Evolutionary conservation across 1,140 invertebrate species (phyloP), one percentile per base, ranked within the genome.

Genomic region (Heliconius nattereri): DNA sequence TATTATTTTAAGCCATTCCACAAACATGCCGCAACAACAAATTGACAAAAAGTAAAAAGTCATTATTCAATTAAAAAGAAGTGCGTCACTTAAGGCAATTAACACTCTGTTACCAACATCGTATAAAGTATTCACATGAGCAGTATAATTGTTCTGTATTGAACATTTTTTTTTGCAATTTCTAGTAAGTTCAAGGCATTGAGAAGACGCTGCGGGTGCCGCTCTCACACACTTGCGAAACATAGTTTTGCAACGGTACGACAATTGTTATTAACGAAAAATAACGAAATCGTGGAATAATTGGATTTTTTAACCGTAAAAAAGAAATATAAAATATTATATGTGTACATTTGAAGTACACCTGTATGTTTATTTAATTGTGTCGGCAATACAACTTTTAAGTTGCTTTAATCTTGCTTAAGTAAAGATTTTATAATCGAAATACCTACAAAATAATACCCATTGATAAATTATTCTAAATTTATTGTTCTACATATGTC

Each of bases 181-280:
- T 81, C 78, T 81, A 81, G 71, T 81, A 83, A 85, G 85, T 85
- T 85, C 79, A 84, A 84, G 85, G 78, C 75, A 70, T 76, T 79
- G 81, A 76, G 75, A 79, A 79, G 78, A 82, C 54, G 77, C 45
- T n/a, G n/a, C 77, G 49, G 54, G 20, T 29, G 75, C 79, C 45
- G 70, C 45, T 83, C 82, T 76, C 82, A 83, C 82, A 78, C 79
- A 74, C 79, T 80, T 81, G 76, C 79, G 54, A 76, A 75, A 83
- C 45, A 54, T 52, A 19, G 66, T 81, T 73, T 76, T 35, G 75
- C 71, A 74, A 75, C 35, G 9, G 45, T 66, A 66, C 26, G 60
- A 66, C 60, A 66, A 16, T 75, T 73, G 76, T 75, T 81, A 78
- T 75, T 75, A 78, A 52, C 49, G 49, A 52, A 52, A 75, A 76